A percentile compares a stretch with the other conserved stretches of the same genome.
Conservation (phyloP, 2,888 invertebrate genomes). For the Tetrapedia diversipes region DNA sequence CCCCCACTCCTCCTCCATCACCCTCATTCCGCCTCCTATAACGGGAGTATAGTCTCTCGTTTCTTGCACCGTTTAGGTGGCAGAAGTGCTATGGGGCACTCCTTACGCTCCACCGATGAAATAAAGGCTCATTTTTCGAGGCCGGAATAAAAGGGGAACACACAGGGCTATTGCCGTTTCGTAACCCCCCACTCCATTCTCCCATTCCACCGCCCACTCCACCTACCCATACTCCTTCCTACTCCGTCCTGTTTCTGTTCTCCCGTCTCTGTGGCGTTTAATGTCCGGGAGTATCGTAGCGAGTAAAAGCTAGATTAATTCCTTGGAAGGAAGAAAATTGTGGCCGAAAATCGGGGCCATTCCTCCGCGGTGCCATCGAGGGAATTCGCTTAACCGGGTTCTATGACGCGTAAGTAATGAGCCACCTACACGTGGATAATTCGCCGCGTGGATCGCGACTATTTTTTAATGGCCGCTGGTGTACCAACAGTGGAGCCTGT, state of each 20-base stretch:
- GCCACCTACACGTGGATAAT: not conserved
- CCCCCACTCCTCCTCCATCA: too few species aligned
- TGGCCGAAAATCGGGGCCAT: slow-evolving; percentile 43
- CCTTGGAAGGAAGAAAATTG: slow-evolving; percentile 42
- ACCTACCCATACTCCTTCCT: too few species aligned
- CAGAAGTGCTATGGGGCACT: slow-evolving; percentile 61
- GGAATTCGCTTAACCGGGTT: slow-evolving; percentile 27
- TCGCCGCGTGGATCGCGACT: too few species aligned
- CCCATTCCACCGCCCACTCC: too few species aligned
- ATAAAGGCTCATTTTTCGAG: slow-evolving; percentile 70
- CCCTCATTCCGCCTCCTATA: slow-evolving; percentile 31
- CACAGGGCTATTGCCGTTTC: slow-evolving; percentile 63
- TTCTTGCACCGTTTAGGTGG: slow-evolving; percentile 63
- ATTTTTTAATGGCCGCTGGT: too few species aligned
- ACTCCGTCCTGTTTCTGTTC: too few species aligned
- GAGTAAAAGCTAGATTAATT: slow-evolving; percentile 68
- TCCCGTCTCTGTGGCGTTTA: too few species aligned
- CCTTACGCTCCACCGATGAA: slow-evolving; percentile 65
- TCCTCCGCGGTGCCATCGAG: slow-evolving; percentile 27
- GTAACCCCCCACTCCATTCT: too few species aligned
- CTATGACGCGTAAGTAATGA: slow-evolving; percentile 43
- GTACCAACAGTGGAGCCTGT: too few species aligned
- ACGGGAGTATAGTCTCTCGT: slow-evolving; percentile 45
- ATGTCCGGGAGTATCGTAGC: slow-evolving; percentile 47
- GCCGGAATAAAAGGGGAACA: slow-evolving; percentile 62